These are phyloP conservation scores for Carcharodon carcharias DNA, from an alignment of 2,797 vertebrate species.

Conservation along the genomic window DNA sequence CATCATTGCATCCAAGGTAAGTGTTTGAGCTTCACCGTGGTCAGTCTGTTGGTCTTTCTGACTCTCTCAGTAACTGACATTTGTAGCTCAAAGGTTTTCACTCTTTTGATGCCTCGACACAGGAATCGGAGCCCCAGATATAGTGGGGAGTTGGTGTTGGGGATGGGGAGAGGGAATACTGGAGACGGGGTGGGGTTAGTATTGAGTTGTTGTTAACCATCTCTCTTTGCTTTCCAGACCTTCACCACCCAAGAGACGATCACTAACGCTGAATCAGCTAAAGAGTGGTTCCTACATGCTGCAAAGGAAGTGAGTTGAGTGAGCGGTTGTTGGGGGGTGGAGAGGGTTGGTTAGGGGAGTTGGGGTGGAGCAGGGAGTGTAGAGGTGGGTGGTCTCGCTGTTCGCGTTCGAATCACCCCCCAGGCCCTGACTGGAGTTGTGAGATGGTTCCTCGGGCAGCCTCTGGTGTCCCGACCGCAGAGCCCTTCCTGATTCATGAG, in stretches of 20 bases:
- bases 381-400: too few relatives aligned
- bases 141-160: background rate
- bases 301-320: slow-evolving; percentile 86
- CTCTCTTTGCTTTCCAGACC: slow-evolving; percentile 59
- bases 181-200: background rate
- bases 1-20: slow-evolving; percentile 92
- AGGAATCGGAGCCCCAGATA: too few relatives aligned
- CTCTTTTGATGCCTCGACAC: too few relatives aligned
- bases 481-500: too few relatives aligned
- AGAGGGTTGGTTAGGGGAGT: too few relatives aligned
- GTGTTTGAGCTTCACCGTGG: background rate
- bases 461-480: too few relatives aligned
- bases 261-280: slow-evolving; percentile 90
- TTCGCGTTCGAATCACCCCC: too few relatives aligned
- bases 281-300: slow-evolving; percentile 80
- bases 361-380: accelerated
- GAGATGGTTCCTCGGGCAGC: too few relatives aligned
- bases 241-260: slow-evolving; percentile 97
- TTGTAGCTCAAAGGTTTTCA: too few relatives aligned
- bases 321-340: too few relatives aligned
- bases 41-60: background rate
- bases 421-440: too few relatives aligned
- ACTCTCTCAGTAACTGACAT: too few relatives aligned
- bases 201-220: background rate
- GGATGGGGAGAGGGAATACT: background rate